Percentiles rank a stretch among this genome's conserved stretches.
Evolutionary conservation across 2,113 vertebrate species (phyloP).

Genomic region (Piprites chloris): DNA sequence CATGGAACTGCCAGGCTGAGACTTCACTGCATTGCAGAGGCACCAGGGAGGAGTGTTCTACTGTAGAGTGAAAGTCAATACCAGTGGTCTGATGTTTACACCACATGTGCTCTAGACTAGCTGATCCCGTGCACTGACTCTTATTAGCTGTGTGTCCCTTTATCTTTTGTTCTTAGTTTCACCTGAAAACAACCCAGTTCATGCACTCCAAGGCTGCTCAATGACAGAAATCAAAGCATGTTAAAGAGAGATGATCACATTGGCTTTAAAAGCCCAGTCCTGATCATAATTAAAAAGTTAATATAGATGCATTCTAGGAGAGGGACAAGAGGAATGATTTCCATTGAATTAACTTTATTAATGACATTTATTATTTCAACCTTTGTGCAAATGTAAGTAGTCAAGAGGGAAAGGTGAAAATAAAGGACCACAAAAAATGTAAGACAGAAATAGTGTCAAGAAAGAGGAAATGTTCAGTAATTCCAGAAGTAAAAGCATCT

Average conservation of each 20-base stretch:
- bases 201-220: background rate
- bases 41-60: background rate
- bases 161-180: background rate
- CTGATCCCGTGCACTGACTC: background rate
- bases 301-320: background rate
- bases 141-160: background rate
- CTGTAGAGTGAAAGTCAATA: background rate
- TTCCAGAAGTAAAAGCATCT: background rate
- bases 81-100: background rate
- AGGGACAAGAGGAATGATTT: background rate
- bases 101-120: accelerated
- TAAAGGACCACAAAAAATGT: background rate
- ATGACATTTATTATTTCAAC: background rate
- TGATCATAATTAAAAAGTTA: background rate
- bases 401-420: background rate
- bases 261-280: background rate
- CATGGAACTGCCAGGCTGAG: background rate
- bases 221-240: background rate
- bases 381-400: background rate
- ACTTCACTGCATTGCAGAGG: background rate
- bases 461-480: background rate
- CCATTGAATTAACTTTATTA: background rate
- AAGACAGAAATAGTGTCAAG: background rate
- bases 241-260: background rate
- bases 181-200: background rate